phyloP scores from a whole-genome alignment of 2,888 invertebrate species.

The Gortyna flavago region DNA sequence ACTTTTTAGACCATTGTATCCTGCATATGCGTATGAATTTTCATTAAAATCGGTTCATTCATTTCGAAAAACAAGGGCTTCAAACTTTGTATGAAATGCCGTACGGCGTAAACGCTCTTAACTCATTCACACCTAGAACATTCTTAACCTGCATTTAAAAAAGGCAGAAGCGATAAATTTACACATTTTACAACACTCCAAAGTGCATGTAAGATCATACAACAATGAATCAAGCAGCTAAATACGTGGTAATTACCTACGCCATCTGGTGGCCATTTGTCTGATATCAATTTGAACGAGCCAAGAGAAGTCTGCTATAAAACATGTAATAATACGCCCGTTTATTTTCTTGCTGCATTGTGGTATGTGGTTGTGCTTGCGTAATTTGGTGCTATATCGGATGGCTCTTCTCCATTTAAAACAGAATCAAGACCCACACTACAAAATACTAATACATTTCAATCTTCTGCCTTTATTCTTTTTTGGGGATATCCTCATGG shows the following conservation, averaged over 20 bases:
- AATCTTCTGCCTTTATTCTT: not conserved
- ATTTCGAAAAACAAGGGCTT: too few relatives aligned
- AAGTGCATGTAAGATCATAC: slow-evolving; percentile 49
- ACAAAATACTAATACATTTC: not conserved
- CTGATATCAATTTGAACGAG: slow-evolving; percentile 78
- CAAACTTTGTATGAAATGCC: too few relatives aligned
- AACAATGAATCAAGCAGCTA: slow-evolving; percentile 78
- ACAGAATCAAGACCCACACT: not conserved
- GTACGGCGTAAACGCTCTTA: too few relatives aligned
- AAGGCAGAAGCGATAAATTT: slow-evolving; percentile 58
- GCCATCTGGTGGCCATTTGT: slow-evolving; percentile 67
- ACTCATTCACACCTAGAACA: slow-evolving; percentile 41
- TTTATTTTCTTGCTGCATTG: slow-evolving; percentile 68
- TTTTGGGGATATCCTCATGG: too few relatives aligned
- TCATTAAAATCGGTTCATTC: too few relatives aligned
- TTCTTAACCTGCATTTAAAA: slow-evolving; percentile 44
- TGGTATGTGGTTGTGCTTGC: slow-evolving; percentile 30
- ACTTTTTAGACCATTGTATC: too few relatives aligned
- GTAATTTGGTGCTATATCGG: slow-evolving; percentile 16
- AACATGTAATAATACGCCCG: slow-evolving; percentile 70
- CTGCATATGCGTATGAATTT: too few relatives aligned
- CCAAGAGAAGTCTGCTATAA: slow-evolving; percentile 71
- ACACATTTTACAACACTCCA: slow-evolving; percentile 59
- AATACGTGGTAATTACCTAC: slow-evolving; percentile 75
- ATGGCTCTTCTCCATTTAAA: not conserved